phyloP scores from a whole-genome alignment of 2,888 invertebrate genomes.

The Sussaba pulchella region DNA sequence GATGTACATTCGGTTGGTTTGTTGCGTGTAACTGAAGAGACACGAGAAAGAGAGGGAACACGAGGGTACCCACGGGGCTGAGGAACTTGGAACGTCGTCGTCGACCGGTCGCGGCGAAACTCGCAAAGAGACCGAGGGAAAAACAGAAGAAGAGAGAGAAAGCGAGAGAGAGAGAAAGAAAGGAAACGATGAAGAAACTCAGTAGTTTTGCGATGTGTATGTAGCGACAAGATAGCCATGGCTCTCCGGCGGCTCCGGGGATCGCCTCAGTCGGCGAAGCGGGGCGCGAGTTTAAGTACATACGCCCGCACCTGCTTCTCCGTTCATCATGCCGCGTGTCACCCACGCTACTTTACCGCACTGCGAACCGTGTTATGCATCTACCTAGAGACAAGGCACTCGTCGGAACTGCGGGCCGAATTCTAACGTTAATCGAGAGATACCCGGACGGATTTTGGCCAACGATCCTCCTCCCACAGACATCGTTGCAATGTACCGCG shows the following conservation, averaged over 20 bases:
- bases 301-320: constrained; percentile 82
- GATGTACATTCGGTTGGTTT: constrained; percentile 24
- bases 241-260: constrained; percentile 24
- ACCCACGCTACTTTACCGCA: constrained; percentile 84
- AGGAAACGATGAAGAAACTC: constrained; percentile 31
- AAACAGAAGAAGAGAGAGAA: constrained; percentile 5
- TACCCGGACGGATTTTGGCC: constrained; percentile 61
- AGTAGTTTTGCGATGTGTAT: too few relatives aligned
- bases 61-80: constrained; percentile 67
- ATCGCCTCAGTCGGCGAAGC: constrained; percentile 45
- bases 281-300: constrained; percentile 69
- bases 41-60: background rate
- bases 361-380: constrained; percentile 83
- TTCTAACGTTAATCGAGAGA: constrained; percentile 81
- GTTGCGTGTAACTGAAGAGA: constrained; percentile 39
- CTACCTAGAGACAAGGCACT: constrained; percentile 78
- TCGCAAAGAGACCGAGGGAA: too few relatives aligned
- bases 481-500: background rate
- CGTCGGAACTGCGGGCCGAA: constrained; percentile 71
- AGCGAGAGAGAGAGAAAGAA: background rate
- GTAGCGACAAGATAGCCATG: constrained; percentile 17
- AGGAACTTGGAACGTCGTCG: constrained; percentile 48
- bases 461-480: background rate
- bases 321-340: constrained; percentile 83
- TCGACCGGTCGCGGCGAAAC: constrained; percentile 24